Evolutionary conservation across 2,888 invertebrate genomes (phyloP).

Genomic region (Adelognathus sp.): DNA sequence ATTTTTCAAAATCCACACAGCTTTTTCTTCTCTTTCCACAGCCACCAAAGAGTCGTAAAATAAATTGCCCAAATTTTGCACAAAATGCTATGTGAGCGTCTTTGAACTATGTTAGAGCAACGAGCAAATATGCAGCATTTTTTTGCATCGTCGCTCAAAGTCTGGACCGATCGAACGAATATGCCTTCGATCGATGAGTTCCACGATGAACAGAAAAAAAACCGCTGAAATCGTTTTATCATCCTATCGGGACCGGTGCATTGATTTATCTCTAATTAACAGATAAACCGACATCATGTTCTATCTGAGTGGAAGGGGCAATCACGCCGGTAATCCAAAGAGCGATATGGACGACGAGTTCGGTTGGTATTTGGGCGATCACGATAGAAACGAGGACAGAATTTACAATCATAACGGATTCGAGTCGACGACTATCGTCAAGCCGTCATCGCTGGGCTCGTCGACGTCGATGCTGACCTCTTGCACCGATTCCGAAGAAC

Average conservation of each 20-base stretch:
- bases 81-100: no score
- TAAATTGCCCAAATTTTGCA: no score
- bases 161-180: no score
- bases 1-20: no score
- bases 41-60: no score
- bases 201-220: neutral
- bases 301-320: constrained; percentile 62
- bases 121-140: no score
- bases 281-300: constrained; percentile 65
- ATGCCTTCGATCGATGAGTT: neutral
- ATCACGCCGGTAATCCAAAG: constrained; percentile 27
- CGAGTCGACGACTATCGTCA: neutral
- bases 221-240: neutral
- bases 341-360: constrained; percentile 69
- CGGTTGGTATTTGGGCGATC: constrained; percentile 74
- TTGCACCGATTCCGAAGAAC: constrained; percentile 66
- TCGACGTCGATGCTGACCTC: constrained; percentile 65
- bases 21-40: no score
- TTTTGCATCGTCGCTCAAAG: no score
- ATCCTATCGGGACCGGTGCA: neutral
- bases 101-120: no score
- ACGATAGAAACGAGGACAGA: constrained; percentile 50
- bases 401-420: constrained; percentile 26
- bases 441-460: constrained; percentile 57
- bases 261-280: neutral